A percentile compares a stretch with the other conserved stretches of the same genome.
Conservation (phyloP, 1,140 invertebrate species). For the Ostrea edulis region DNA sequence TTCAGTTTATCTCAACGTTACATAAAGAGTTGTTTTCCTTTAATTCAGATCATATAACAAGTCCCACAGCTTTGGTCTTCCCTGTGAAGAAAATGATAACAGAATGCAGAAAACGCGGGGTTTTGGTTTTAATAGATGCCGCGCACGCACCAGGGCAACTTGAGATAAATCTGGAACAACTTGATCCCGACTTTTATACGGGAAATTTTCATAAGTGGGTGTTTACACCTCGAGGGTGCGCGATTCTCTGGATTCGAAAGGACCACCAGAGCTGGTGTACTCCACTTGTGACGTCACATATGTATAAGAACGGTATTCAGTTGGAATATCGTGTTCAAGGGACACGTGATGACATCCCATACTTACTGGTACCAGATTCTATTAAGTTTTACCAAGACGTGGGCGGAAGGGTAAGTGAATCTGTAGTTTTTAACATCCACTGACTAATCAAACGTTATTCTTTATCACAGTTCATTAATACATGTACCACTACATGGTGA, state of each 20-base stretch:
- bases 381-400: constrained; percentile 68
- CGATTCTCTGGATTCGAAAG: constrained; percentile 64
- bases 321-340: constrained; percentile 66
- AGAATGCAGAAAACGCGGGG: constrained; percentile 61
- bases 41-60: constrained; percentile 65
- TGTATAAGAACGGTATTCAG: constrained; percentile 48
- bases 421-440: neutral
- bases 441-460: neutral
- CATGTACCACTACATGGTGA: neutral
- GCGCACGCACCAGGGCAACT: constrained; percentile 69
- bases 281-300: constrained; percentile 61
- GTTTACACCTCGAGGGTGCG: constrained; percentile 65
- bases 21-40: neutral
- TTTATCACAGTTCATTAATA: neutral
- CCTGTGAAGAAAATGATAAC: constrained; percentile 62
- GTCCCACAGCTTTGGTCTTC: constrained; percentile 61
- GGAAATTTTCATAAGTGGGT: constrained; percentile 69
- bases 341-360: constrained; percentile 64
- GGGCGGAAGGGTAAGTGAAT: constrained; percentile 59
- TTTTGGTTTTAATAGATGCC: constrained; percentile 67
- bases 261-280: constrained; percentile 59
- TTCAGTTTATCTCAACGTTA: neutral
- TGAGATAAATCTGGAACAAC: constrained; percentile 62
- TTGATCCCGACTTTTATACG: constrained; percentile 67
- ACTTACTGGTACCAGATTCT: constrained; percentile 56